Evolutionary conservation across 2,113 vertebrate species (phyloP), one percentile per base, ranked within the genome.

Genomic region (Bothrops jararaca): DNA sequence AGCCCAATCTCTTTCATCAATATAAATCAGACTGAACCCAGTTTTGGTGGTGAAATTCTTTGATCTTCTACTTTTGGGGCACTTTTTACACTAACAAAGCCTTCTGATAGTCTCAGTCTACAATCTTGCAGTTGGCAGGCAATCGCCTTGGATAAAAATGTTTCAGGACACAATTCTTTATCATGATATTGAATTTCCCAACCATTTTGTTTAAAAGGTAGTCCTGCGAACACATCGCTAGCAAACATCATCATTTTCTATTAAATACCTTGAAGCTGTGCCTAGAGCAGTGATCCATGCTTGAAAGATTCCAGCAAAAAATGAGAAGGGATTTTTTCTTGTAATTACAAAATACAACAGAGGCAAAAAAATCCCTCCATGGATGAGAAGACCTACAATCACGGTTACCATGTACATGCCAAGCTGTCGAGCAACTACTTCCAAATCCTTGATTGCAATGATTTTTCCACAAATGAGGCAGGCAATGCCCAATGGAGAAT

Each of bases 401-500:
- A 99, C 99, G 1, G 99, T 99, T 48, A 99, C 95, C 99, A 99
- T 99, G 97, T 99, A 99, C 99, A 99, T 99, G 50, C 99, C 99
- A 96, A 99, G 98, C 95, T 99, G 99, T 96, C 98, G 98, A 93
- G 97, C 99, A 88, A 99, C 99, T 92, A 99, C 98, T 97, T 99
- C 99, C 96, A 99, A 97, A 92, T 99, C 99, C 94, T 99, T 98
- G 95, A 99, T 99, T 93, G 99, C 99, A 95, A 99, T 99, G 97
- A 99, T 99, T 98, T 99, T 99, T 94, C 99, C 99, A 95, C 99
- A 99, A 93, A 99, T 99, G 92, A 99, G 98, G 94, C 99, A 99
- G 92, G 99, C 99, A 86, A 99, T 99, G 97, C 99, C 99, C 91
- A 99, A 97, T 1, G 99, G 99, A 91, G 99, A 99, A 95, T 99